These are phyloP conservation scores for Drosophila obscura DNA, from an alignment of 1,140 invertebrate genomes.

Conservation along the genomic window DNA sequence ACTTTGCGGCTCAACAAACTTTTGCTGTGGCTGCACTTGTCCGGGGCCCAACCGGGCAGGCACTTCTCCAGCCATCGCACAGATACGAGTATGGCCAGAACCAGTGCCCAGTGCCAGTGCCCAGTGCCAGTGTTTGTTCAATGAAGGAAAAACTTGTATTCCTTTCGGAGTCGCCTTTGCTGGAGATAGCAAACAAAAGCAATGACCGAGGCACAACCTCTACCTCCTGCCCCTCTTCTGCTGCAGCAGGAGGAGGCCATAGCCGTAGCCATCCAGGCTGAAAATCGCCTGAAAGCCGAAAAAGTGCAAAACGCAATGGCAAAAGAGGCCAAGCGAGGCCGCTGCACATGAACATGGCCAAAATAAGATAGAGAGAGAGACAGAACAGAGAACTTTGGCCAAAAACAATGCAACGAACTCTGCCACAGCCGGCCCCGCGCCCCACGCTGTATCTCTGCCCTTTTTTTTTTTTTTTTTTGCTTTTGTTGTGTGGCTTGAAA, in stretches of 20 bases:
- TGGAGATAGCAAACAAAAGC: constrained; percentile 65
- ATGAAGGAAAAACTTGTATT: constrained; percentile 68
- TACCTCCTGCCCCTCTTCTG: neutral
- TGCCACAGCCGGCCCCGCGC: constrained; percentile 9
- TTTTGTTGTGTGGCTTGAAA: constrained; percentile 56
- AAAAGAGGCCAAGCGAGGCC: constrained; percentile 58
- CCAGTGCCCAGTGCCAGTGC: neutral
- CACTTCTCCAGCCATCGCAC: constrained; percentile 51
- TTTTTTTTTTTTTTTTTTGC: constrained; percentile 15
- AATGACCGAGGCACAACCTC: constrained; percentile 18
- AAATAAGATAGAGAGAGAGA: constrained; percentile 12
- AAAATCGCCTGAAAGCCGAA: constrained; percentile 59
- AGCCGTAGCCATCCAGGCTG: constrained; percentile 8
- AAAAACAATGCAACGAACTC: constrained; percentile 75
- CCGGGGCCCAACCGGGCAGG: constrained; percentile 12
- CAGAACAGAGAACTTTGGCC: constrained; percentile 26
- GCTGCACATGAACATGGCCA: constrained; percentile 55
- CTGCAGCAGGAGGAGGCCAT: constrained; percentile 18
- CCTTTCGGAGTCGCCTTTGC: constrained; percentile 14
- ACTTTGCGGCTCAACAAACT: constrained; percentile 35
- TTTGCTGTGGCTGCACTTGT: constrained; percentile 65
- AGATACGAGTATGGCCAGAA: constrained; percentile 32
- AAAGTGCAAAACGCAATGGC: constrained; percentile 66
- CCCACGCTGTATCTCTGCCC: constrained; percentile 8
- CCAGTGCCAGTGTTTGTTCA: constrained; percentile 54